Conservation (phyloP, 2,888 invertebrate species). For the Hydropsyche betteni region DNA sequence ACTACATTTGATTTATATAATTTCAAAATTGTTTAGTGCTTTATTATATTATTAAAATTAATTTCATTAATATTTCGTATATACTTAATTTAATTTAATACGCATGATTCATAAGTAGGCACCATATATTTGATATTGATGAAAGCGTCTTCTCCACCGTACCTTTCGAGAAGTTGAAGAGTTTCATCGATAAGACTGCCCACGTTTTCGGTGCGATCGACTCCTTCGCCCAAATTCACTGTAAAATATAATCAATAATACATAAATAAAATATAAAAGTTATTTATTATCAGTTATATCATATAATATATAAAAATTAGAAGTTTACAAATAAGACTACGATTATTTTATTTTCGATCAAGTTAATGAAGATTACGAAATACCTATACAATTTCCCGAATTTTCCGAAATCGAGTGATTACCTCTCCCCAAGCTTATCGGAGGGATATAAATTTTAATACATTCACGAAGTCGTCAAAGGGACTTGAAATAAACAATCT, state of each 20-base stretch:
- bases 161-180: constrained; percentile 86
- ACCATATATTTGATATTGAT: constrained; percentile 99
- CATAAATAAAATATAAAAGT: too few species aligned
- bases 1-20: too few species aligned
- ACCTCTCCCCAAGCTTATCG: background rate
- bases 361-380: too few species aligned
- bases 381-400: too few species aligned
- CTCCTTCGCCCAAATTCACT: constrained; percentile 90
- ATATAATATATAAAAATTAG: too few species aligned
- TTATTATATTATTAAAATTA: too few species aligned
- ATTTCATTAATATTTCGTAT: too few species aligned
- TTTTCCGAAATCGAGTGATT: too few species aligned
- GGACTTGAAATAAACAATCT: constrained; percentile 12
- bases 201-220: constrained; percentile 88
- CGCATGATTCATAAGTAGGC: constrained; percentile 95
- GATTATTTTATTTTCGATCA: too few species aligned
- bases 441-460: constrained; percentile 23
- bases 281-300: too few species aligned
- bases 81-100: constrained; percentile 69
- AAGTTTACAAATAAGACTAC: too few species aligned
- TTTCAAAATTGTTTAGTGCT: too few species aligned
- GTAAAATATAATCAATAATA: constrained; percentile 53
- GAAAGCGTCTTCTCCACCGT: constrained; percentile 95
- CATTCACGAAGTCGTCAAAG: background rate
- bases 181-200: constrained; percentile 94